Evolutionary conservation across 1,140 invertebrate genomes (phyloP).

Genomic region (Lepidurus couesii): DNA sequence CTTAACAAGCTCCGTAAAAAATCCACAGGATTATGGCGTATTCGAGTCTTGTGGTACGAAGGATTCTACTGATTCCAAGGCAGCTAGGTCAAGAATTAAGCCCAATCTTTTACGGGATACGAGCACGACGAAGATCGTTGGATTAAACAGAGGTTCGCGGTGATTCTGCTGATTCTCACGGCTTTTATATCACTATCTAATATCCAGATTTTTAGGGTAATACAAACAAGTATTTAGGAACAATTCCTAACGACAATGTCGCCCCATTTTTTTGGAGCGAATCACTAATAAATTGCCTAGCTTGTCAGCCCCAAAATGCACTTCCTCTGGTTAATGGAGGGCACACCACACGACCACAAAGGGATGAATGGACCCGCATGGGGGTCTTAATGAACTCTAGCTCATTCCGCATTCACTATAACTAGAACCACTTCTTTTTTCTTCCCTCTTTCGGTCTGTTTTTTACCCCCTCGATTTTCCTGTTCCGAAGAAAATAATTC

Average conservation of each 20-base stretch:
- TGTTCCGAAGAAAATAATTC: neutral
- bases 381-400: neutral
- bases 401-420: neutral
- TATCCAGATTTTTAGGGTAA: neutral
- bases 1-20: neutral
- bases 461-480: neutral
- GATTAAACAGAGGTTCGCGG: neutral
- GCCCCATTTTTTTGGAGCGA: neutral
- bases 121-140: neutral
- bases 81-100: too few relatives aligned
- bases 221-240: neutral
- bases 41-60: too few relatives aligned
- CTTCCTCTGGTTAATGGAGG: neutral
- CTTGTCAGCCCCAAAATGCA: neutral
- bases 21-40: neutral
- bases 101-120: too few relatives aligned
- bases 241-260: neutral
- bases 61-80: too few relatives aligned
- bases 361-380: neutral
- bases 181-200: neutral
- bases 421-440: neutral
- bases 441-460: neutral
- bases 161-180: neutral
- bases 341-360: neutral
- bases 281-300: conserved; percentile 4